phyloP scores from a whole-genome alignment of 1,140 invertebrate species.

The Tachypleus tridentatus region DNA sequence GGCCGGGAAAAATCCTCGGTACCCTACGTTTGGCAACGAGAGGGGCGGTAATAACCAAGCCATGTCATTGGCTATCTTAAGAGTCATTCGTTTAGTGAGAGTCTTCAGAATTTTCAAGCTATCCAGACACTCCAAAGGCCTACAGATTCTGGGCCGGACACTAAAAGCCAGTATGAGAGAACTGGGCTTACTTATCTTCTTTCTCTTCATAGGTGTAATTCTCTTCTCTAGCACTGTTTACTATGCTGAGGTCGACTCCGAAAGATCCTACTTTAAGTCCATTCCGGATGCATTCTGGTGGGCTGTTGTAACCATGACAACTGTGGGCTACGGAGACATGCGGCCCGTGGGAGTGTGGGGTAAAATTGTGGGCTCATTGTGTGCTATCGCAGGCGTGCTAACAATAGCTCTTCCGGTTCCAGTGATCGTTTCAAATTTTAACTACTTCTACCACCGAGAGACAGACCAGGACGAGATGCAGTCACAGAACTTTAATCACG shows the following conservation, averaged over 20 bases:
- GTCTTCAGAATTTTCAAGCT: conserved; percentile 99
- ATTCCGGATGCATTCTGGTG: conserved; percentile 98
- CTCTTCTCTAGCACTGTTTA: conserved; percentile 96
- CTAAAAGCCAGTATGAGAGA: conserved; percentile 99
- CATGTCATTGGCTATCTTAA: conserved; percentile 92
- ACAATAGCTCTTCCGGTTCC: conserved; percentile 96
- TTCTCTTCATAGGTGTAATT: conserved; percentile 96
- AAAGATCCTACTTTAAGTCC: conserved; percentile 91
- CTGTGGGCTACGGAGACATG: conserved; percentile 96
- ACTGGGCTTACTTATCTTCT: conserved; percentile 98
- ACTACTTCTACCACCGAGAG: conserved; percentile 99
- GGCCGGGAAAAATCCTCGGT: conserved; percentile 73
- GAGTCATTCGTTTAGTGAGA: conserved; percentile 92
- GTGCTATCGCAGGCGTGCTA: conserved; percentile 96
- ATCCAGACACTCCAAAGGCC: conserved; percentile 90
- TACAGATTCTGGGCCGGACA: conserved; percentile 94
- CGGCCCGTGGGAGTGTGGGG: conserved; percentile 95
- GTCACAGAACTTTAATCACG: conserved; percentile 93
- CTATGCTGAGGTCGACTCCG: conserved; percentile 92
- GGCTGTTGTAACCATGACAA: conserved; percentile 98
- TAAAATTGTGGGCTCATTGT: conserved; percentile 95
- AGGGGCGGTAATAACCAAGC: conserved; percentile 57
- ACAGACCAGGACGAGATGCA: conserved; percentile 97
- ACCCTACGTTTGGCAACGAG: conserved; percentile 6
- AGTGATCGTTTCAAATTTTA: conserved; percentile 95